Percentiles rank a stretch among this genome's conserved stretches.
Conservation (phyloP, 2,113 vertebrate species). For the Spea bombifrons region DNA sequence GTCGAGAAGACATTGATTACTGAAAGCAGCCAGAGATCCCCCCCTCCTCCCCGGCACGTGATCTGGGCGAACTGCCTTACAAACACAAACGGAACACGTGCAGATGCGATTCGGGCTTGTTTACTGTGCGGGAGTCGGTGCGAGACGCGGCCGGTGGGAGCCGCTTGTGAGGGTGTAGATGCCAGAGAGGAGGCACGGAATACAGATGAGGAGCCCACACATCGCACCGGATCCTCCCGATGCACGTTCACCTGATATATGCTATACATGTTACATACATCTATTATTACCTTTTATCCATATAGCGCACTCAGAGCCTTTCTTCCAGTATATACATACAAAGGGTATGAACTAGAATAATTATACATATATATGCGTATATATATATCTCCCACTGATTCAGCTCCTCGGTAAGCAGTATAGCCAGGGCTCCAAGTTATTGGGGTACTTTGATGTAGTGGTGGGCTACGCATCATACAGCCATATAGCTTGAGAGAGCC, state of each 20-base stretch:
- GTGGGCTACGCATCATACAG: no score
- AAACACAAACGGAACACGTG: slow-evolving; percentile 53
- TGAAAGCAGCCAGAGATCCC: slow-evolving; percentile 59
- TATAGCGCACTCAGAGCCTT: no score
- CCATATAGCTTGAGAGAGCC: no score
- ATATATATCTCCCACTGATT: no score
- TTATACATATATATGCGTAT: no score
- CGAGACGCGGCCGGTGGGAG: neutral
- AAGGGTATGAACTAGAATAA: no score
- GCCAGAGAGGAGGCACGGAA: neutral
- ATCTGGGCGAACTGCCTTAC: slow-evolving; percentile 51
- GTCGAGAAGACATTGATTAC: slow-evolving; percentile 83
- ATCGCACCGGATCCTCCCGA: slow-evolving; percentile 18
- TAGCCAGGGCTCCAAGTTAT: no score
- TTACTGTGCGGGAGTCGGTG: slow-evolving; percentile 2
- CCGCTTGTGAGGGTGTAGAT: neutral
- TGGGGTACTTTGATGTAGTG: no score
- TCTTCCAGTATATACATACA: no score
- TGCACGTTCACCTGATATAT: neutral
- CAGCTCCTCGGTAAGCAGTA: no score
- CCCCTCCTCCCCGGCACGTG: slow-evolving; percentile 62
- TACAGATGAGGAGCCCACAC: slow-evolving; percentile 1
- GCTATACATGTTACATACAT: no score
- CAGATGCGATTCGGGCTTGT: slow-evolving; percentile 15
- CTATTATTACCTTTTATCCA: no score